A percentile compares a stretch with the other conserved stretches of the same genome.
These are phyloP conservation scores for Xiphophorus birchmanni DNA, from an alignment of 2,797 vertebrate species.

Conservation along the genomic window DNA sequence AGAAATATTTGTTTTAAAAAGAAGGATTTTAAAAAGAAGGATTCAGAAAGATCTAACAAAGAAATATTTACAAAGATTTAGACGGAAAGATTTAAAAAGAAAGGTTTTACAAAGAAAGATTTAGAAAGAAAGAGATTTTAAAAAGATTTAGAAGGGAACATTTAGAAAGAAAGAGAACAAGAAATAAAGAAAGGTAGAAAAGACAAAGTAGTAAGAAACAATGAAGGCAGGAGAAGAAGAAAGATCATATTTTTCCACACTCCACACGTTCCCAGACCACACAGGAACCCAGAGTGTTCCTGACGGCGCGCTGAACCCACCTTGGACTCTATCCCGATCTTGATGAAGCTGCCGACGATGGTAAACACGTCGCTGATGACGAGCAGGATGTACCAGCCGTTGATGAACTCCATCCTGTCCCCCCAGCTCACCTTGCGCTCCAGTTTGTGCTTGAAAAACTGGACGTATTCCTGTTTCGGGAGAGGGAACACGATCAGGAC, in stretches of 20 bases:
- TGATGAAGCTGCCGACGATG: conserved; percentile 90
- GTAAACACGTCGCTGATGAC: conserved; percentile 91
- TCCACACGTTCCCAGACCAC: too few species aligned
- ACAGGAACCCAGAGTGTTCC: background rate
- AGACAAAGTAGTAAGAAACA: background rate
- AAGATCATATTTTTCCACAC: background rate
- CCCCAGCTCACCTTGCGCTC: conserved; percentile 76
- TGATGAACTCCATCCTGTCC: conserved; percentile 91
- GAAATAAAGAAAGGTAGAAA: background rate
- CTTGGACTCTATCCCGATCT: conserved; percentile 94
- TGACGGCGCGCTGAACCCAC: conserved; percentile 56
- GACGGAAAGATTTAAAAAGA: too few species aligned
- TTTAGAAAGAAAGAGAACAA: too few species aligned
- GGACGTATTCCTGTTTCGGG: conserved; percentile 84
- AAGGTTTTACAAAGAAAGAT: too few species aligned
- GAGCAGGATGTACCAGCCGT: conserved; percentile 94
- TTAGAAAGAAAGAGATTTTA: too few species aligned
- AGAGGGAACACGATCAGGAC: background rate
- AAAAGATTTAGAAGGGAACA: too few species aligned
- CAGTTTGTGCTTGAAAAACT: conserved; percentile 79
- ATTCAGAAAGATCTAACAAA: too few species aligned
- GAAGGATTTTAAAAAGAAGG: too few species aligned
- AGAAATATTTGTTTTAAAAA: too few species aligned
- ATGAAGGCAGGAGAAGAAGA: background rate
- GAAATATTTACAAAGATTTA: too few species aligned